Evolutionary conservation across 2,113 vertebrate species (phyloP), one percentile per base, ranked within the genome.

Genomic region (Xyliphius kryptos): DNA sequence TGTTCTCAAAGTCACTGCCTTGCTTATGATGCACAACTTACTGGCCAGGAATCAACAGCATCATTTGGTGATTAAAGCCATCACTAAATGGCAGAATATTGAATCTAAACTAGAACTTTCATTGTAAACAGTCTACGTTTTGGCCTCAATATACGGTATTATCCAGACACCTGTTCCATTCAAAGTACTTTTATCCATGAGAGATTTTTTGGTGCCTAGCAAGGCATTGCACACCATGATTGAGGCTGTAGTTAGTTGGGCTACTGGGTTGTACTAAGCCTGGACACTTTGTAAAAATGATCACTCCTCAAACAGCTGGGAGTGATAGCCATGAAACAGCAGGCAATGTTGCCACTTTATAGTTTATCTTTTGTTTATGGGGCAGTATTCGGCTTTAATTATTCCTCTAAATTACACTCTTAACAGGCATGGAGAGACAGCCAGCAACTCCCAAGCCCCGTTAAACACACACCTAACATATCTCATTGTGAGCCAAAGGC

Each of bases 301-400:
- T 92, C 89, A 89, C 84, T 83, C 85, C 89, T 90, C 86, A 90
- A 93, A 91, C 93, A 95, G 92, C 92, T 95, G 93, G 89, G 89
- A 89, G 91, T 87, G 89, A 89, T 86, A 85, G 89, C 90, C 89
- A 91, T 95, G 91, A 94, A 95, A 92, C 93, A 94, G 93, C 92
- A 90, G 92, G 92, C 89, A 91, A 88, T 47, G 75, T 87, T 86
- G 85, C 88, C 86, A 87, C 86, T 93, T 95, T 93, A 95, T 93
- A 94, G 92, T 95, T 95, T 95, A 94, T 95, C 93, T 97, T 94
- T 96, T 97, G 93, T 97, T 97, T 94, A 96, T 95, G 91, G 93
- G 91, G 90, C 87, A 91, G 91, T 94, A 94, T 97, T 95, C 91
- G 92, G 90, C 88, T 95, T 95, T 97, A 97, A 97, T 98, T 97